Percentiles rank a stretch among this genome's conserved stretches.
These are phyloP conservation scores for Pterobdella sp. DNA, from an alignment of 2,888 invertebrate species.

Conservation along the genomic window DNA sequence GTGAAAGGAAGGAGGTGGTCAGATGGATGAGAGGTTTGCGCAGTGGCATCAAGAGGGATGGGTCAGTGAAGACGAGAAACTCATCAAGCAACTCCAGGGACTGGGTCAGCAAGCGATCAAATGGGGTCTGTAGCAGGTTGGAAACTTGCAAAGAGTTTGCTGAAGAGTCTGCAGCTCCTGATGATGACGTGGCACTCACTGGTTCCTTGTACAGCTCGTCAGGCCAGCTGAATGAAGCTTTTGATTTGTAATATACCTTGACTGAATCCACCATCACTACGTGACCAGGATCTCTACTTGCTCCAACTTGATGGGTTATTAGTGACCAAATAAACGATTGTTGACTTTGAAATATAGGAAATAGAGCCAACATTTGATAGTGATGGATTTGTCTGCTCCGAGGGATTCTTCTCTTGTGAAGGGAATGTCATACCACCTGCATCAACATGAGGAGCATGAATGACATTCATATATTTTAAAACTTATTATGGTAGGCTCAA, in stretches of 20 bases:
- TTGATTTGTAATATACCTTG: slow-evolving; percentile 87
- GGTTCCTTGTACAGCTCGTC: slow-evolving; percentile 55
- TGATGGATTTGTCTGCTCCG: slow-evolving; percentile 81
- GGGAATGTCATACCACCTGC: slow-evolving; percentile 91
- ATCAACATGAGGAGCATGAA: slow-evolving; percentile 31
- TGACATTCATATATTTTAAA: background rate
- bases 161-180: background rate
- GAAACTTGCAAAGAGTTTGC: background rate
- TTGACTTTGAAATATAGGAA: background rate
- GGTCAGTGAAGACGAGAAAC: slow-evolving; percentile 57
- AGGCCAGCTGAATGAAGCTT: slow-evolving; percentile 92
- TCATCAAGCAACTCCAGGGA: slow-evolving; percentile 67
- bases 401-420: slow-evolving; percentile 85
- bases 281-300: slow-evolving; percentile 59
- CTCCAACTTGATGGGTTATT: slow-evolving; percentile 47
- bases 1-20: slow-evolving; percentile 61
- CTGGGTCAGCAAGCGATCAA: slow-evolving; percentile 44
- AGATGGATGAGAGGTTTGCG: slow-evolving; percentile 57
- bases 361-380: slow-evolving; percentile 57
- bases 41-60: slow-evolving; percentile 24
- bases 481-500: background rate
- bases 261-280: slow-evolving; percentile 88
- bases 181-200: background rate
- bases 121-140: background rate
- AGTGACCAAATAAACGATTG: background rate